These are phyloP conservation scores for Cyclargus thomasi DNA, from an alignment of 1,140 invertebrate genomes.

Conservation along the genomic window DNA sequence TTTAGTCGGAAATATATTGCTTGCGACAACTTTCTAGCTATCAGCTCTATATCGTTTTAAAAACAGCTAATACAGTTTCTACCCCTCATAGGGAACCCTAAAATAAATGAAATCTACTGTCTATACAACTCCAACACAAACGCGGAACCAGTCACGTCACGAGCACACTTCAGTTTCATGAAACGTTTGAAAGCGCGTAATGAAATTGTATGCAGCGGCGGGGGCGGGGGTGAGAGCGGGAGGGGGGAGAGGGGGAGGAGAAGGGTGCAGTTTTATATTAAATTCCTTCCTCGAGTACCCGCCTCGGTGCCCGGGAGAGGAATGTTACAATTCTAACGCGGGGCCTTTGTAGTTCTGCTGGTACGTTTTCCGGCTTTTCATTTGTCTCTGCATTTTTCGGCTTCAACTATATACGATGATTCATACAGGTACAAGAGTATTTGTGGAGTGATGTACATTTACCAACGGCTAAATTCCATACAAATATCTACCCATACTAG, in stretches of 20 bases:
- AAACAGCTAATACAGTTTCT: too few relatives aligned
- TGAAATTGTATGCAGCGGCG: slow-evolving; percentile 9
- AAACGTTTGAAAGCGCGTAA: slow-evolving; percentile 13
- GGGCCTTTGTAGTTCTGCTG: background rate
- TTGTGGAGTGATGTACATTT: too few relatives aligned
- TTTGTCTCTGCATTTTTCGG: background rate
- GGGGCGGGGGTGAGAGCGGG: background rate
- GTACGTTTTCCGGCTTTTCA: background rate
- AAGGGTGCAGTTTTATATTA: slow-evolving; percentile 8
- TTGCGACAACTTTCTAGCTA: too few relatives aligned
- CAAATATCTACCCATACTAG: too few relatives aligned
- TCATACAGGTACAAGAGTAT: too few relatives aligned
- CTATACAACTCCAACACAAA: background rate
- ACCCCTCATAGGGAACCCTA: too few relatives aligned
- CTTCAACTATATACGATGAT: too few relatives aligned
- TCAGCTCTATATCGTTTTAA: too few relatives aligned
- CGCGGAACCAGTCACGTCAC: background rate
- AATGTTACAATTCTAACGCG: background rate
- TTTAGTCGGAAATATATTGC: too few relatives aligned
- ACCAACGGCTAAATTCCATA: too few relatives aligned
- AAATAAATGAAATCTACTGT: too few relatives aligned
- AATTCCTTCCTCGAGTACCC: slow-evolving; percentile 3
- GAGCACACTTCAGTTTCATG: background rate
- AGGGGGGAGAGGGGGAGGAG: too few relatives aligned
- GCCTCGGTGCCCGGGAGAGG: background rate